phyloP scores from a whole-genome alignment of 2,888 invertebrate species.

The Acrobasis repandana region DNA sequence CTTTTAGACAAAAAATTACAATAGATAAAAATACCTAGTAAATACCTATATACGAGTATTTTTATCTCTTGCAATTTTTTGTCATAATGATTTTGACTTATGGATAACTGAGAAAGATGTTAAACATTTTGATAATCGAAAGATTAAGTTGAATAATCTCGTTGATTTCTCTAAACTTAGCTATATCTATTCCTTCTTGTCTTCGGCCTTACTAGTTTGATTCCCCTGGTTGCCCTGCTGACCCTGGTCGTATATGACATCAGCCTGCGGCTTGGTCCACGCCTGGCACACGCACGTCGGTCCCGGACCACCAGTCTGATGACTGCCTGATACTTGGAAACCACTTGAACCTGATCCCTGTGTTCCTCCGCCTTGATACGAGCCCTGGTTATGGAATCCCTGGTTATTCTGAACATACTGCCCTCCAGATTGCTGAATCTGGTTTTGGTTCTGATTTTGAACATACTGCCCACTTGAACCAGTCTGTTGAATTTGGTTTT shows the following conservation, averaged over 20 bases:
- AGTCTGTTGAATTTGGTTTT: slow-evolving; percentile 33
- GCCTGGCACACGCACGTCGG: slow-evolving; percentile 72
- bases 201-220: slow-evolving; percentile 30
- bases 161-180: no score
- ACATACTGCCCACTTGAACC: slow-evolving; percentile 29
- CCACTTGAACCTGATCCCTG: slow-evolving; percentile 38
- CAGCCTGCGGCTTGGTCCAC: slow-evolving; percentile 62
- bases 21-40: no score
- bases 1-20: no score
- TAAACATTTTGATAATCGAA: no score
- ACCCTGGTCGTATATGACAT: slow-evolving; percentile 37
- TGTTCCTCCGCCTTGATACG: slow-evolving; percentile 22
- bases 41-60: no score
- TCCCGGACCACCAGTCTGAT: slow-evolving; percentile 49
- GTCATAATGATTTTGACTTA: no score
- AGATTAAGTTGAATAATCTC: no score
- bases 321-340: slow-evolving; percentile 49
- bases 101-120: no score
- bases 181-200: slow-evolving; percentile 21
- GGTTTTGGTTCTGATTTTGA: slow-evolving; percentile 25
- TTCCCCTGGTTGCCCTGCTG: slow-evolving; percentile 40
- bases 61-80: no score
- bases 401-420: slow-evolving; percentile 18
- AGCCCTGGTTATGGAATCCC: slow-evolving; percentile 16
- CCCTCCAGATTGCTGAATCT: slow-evolving; percentile 20